Conservation (phyloP, 2,888 invertebrate genomes). For the Physocephala rufipes region DNA sequence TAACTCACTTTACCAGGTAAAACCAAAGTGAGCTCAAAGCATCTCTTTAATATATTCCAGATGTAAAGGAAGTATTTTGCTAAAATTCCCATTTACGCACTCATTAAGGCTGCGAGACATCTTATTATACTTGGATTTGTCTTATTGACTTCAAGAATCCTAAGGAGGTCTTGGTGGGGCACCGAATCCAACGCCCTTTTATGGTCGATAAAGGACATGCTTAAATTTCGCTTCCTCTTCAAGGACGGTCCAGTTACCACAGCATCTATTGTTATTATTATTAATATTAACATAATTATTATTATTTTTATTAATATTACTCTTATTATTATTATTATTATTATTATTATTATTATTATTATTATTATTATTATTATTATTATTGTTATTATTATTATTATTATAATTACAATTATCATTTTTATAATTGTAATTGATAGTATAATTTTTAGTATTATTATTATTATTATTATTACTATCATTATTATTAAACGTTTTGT, state of each 20-base stretch:
- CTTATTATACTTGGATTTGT: not conserved
- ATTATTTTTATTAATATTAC: too few relatives aligned
- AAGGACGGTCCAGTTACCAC: slow-evolving; percentile 25
- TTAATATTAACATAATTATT: too few relatives aligned
- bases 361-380: too few relatives aligned
- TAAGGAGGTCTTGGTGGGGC: not conserved
- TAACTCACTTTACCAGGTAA: not conserved
- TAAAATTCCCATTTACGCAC: not conserved
- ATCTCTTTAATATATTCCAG: not conserved
- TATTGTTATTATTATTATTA: too few relatives aligned
- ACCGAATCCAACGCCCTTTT: not conserved
- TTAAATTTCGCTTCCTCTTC: slow-evolving; percentile 21
- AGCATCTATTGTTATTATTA: slow-evolving; percentile 28
- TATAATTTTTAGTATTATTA: too few relatives aligned
- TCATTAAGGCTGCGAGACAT: not conserved
- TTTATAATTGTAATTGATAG: too few relatives aligned
- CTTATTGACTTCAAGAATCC: not conserved
- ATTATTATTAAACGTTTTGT: too few relatives aligned
- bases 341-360: too few relatives aligned
- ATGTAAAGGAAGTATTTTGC: not conserved
- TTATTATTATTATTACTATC: too few relatives aligned
- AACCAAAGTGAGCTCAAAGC: not conserved
- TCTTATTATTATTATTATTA: too few relatives aligned
- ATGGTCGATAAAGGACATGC: slow-evolving; percentile 19
- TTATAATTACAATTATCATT: too few relatives aligned